Evolutionary conservation across 2,888 invertebrate species (phyloP).

Genomic region (Oeneis ivallda): DNA sequence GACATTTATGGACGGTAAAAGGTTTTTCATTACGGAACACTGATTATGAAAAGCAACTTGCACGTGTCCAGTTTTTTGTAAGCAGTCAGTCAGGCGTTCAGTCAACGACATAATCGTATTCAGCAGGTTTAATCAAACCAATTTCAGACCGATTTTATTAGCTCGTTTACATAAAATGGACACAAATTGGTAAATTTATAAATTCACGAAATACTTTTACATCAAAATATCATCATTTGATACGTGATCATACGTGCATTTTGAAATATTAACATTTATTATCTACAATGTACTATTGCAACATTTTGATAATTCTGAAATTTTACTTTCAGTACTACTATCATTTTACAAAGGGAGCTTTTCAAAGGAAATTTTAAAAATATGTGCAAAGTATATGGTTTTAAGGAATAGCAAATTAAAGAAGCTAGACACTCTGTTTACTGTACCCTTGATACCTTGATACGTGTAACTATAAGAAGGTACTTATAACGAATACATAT

Average conservation of each 20-base stretch:
- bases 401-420: too few relatives aligned
- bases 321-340: not conserved
- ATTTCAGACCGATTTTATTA: conserved; percentile 35
- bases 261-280: not conserved
- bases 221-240: conserved; percentile 6
- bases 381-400: too few relatives aligned
- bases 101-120: conserved; percentile 8
- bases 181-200: conserved; percentile 31
- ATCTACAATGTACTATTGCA: not conserved
- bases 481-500: not conserved
- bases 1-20: too few relatives aligned
- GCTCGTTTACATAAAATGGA: conserved; percentile 36
- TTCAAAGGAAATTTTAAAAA: too few relatives aligned
- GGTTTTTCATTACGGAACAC: not conserved
- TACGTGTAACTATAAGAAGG: not conserved
- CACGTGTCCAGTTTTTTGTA: not conserved
- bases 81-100: conserved; percentile 10
- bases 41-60: not conserved
- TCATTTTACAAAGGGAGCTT: not conserved
- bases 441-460: not conserved
- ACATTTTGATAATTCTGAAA: not conserved
- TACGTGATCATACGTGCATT: not conserved
- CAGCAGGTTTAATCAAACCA: conserved; percentile 35
- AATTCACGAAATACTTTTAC: not conserved
- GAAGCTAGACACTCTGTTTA: not conserved